Percentiles rank a stretch among this genome's conserved stretches.
Evolutionary conservation across 2,113 vertebrate genomes (phyloP).

Genomic region (Nipponia nippon): DNA sequence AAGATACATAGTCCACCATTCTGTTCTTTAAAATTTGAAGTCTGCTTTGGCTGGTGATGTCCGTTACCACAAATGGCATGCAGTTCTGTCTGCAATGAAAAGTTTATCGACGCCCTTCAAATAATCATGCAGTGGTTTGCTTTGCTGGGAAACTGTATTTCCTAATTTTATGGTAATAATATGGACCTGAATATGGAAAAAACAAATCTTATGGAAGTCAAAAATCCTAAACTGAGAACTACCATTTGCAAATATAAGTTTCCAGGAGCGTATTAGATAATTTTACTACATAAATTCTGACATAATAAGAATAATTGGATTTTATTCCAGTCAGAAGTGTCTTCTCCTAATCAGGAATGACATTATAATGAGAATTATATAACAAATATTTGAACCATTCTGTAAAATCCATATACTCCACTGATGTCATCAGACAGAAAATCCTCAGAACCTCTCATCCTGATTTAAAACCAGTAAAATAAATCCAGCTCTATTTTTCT

Average conservation of each 20-base stretch:
- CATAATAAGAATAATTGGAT: background rate
- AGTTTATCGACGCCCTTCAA: background rate
- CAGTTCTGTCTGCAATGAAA: background rate
- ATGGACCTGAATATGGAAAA: background rate
- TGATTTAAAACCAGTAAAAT: conserved; percentile 32
- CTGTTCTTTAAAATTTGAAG: background rate
- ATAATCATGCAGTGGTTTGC: background rate
- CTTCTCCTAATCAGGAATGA: background rate
- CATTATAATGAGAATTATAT: background rate
- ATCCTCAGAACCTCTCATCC: conserved; percentile 21
- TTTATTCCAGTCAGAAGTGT: conserved; percentile 21
- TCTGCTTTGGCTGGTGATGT: background rate
- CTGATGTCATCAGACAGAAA: conserved; percentile 15
- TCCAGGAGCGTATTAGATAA: background rate
- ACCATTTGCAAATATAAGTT: background rate
- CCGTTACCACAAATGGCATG: background rate
- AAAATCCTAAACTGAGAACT: background rate
- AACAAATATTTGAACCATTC: background rate
- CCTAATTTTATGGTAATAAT: background rate
- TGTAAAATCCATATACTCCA: background rate
- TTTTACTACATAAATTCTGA: background rate
- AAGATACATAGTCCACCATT: background rate
- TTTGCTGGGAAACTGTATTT: background rate
- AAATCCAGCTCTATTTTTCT: background rate
- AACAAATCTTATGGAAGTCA: background rate